These are phyloP conservation scores for Macrosiphum euphorbiae DNA, from an alignment of 2,888 invertebrate genomes.

Conservation along the genomic window DNA sequence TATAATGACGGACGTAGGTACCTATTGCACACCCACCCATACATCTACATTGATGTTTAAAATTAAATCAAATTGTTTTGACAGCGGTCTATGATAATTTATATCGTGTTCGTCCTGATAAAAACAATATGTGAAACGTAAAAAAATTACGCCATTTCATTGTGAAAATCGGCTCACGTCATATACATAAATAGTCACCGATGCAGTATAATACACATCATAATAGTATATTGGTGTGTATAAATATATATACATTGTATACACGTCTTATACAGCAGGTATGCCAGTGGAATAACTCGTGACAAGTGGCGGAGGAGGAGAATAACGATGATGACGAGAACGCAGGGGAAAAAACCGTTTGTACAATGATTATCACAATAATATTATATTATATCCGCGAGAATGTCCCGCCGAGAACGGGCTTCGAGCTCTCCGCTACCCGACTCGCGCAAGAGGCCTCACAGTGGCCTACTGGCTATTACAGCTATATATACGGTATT, in stretches of 20 bases:
- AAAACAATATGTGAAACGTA: not conserved
- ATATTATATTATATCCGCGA: constrained; percentile 31
- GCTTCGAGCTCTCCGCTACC: not conserved
- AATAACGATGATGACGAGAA: too few relatives aligned
- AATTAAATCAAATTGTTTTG: constrained; percentile 26
- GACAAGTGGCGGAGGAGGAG: not conserved
- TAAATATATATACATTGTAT: not conserved
- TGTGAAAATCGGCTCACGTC: constrained; percentile 60
- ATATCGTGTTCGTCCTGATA: not conserved
- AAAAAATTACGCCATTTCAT: constrained; percentile 58
- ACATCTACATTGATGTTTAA: not conserved
- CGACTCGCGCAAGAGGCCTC: not conserved
- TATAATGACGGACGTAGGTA: not conserved
- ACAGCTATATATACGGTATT: not conserved
- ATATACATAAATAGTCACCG: not conserved
- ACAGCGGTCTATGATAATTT: constrained; percentile 5
- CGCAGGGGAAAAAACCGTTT: not conserved
- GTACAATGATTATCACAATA: not conserved
- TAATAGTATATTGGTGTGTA: not conserved
- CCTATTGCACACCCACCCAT: not conserved
- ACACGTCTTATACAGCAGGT: not conserved
- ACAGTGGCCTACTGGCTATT: not conserved
- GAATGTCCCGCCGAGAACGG: constrained; percentile 43
- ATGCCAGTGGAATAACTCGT: constrained; percentile 10
- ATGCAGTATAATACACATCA: not conserved